These are phyloP conservation scores for Borostomias antarcticus DNA, from an alignment of 2,797 vertebrate species.

Conservation along the genomic window DNA sequence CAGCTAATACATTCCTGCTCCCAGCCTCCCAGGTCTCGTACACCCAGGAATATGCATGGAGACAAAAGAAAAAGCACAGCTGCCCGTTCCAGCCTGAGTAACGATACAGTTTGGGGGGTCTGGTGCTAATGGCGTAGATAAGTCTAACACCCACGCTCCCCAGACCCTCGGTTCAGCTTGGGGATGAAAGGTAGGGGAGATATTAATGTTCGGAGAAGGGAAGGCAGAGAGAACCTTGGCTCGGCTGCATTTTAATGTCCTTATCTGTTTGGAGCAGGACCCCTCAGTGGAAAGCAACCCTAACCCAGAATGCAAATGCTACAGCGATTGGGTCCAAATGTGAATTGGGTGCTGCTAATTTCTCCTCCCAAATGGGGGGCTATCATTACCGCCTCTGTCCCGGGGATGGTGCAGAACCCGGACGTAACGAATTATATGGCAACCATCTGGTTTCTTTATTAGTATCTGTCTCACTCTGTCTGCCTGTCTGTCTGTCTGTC, in stretches of 20 bases:
- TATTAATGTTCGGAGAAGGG: conserved; percentile 49
- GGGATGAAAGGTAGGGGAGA: conserved; percentile 42
- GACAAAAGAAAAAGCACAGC: background rate
- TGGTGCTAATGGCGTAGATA: conserved; percentile 52
- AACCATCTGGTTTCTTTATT: conserved; percentile 5
- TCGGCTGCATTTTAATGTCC: conserved; percentile 49
- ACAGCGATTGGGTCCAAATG: conserved; percentile 32
- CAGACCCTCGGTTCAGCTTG: conserved; percentile 32
- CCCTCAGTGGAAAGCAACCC: conserved; percentile 32
- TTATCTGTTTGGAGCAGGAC: conserved; percentile 58
- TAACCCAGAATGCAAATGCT: conserved; percentile 42
- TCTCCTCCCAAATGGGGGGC: conserved; percentile 32
- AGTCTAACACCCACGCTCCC: conserved; percentile 46
- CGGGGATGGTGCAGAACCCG: conserved; percentile 28
- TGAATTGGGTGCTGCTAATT: conserved; percentile 44
- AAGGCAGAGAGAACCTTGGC: conserved; percentile 30
- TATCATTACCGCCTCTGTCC: conserved; percentile 37
- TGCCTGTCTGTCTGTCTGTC: background rate
- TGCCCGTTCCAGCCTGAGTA: conserved; percentile 31
- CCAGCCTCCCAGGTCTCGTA: conserved; percentile 19
- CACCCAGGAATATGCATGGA: conserved; percentile 24
- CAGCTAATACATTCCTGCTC: conserved; percentile 27
- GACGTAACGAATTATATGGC: conserved; percentile 39
- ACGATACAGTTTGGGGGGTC: conserved; percentile 45
- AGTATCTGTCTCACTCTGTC: background rate